A percentile compares a stretch with the other conserved stretches of the same genome.
These are phyloP conservation scores for Ataeniobius toweri DNA, from an alignment of 2,797 vertebrate genomes.

Conservation along the genomic window DNA sequence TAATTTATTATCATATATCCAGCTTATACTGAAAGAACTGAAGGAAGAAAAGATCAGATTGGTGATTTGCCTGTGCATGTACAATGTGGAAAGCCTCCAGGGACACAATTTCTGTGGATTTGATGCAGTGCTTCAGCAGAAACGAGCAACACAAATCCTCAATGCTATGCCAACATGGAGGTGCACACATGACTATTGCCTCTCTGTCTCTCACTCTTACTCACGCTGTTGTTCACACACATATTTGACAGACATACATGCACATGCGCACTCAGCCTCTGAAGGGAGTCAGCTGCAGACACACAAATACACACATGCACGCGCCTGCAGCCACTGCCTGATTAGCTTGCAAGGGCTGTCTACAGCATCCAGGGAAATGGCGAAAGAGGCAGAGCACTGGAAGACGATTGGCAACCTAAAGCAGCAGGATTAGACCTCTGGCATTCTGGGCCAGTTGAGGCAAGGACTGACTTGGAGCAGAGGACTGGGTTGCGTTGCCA, in stretches of 20 bases:
- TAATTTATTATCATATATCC: constrained; percentile 12
- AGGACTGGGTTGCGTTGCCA: constrained; percentile 45
- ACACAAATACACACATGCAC: constrained; percentile 68
- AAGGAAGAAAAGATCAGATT: constrained; percentile 15
- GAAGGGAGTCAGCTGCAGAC: constrained; percentile 54
- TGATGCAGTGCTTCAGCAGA: constrained; percentile 41
- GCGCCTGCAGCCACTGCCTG: constrained; percentile 79
- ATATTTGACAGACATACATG: constrained; percentile 79
- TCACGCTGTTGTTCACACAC: constrained; percentile 67
- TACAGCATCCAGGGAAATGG: constrained; percentile 82
- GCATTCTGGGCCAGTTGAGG: constrained; percentile 54
- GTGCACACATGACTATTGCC: constrained; percentile 64
- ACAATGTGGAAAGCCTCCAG: constrained; percentile 32
- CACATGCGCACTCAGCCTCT: constrained; percentile 76
- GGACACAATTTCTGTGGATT: constrained; percentile 40
- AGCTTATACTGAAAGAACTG: constrained; percentile 15
- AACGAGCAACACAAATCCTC: constrained; percentile 49
- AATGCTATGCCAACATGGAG: constrained; percentile 50
- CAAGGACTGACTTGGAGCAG: constrained; percentile 65
- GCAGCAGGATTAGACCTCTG: constrained; percentile 69
- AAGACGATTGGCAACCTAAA: constrained; percentile 67
- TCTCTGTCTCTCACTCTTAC: constrained; percentile 67
- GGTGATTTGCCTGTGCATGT: constrained; percentile 3
- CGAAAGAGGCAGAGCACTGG: constrained; percentile 72
- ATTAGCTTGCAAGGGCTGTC: constrained; percentile 84